These are phyloP conservation scores for Heliothis subflexa DNA, from an alignment of 1,140 invertebrate genomes.

Conservation along the genomic window DNA sequence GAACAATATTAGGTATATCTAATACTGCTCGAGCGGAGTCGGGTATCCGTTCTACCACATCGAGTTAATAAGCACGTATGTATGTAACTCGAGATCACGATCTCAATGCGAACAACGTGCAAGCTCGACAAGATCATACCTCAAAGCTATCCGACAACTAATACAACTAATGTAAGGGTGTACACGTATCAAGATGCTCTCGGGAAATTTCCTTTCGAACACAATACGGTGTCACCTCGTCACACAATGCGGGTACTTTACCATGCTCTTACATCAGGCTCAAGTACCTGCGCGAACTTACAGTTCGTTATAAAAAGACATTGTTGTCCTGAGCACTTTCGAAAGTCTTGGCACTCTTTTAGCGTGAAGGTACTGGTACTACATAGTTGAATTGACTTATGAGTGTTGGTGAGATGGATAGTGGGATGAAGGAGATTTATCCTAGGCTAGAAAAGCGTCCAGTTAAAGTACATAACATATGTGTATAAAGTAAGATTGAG, in stretches of 20 bases:
- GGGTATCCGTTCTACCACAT: too few species aligned
- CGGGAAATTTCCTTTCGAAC: slow-evolving; percentile 46
- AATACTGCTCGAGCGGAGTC: too few species aligned
- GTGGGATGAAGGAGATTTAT: neutral
- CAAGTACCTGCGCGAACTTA: slow-evolving; percentile 46
- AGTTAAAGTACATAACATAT: too few species aligned
- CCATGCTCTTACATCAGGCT: slow-evolving; percentile 56
- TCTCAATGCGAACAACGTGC: neutral
- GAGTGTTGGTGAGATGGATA: neutral
- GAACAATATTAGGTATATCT: too few species aligned
- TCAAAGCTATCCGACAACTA: slow-evolving; percentile 26
- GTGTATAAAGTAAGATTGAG: too few species aligned
- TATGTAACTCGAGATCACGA: neutral
- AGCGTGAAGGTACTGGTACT: neutral
- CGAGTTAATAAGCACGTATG: too few species aligned
- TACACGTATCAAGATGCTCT: slow-evolving; percentile 39
- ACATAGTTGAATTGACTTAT: slow-evolving; percentile 11
- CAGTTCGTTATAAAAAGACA: slow-evolving; percentile 61
- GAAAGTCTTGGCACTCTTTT: slow-evolving; percentile 50
- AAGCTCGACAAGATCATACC: slow-evolving; percentile 1
- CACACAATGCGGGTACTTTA: slow-evolving; percentile 65
- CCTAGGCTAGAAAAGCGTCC: too few species aligned
- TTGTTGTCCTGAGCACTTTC: slow-evolving; percentile 66
- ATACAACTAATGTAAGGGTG: slow-evolving; percentile 9
- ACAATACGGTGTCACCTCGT: slow-evolving; percentile 69